Base-by-base conservation (phyloP, 2,797 vertebrate genomes). In the Cryptoblepharus egeriae region DNA sequence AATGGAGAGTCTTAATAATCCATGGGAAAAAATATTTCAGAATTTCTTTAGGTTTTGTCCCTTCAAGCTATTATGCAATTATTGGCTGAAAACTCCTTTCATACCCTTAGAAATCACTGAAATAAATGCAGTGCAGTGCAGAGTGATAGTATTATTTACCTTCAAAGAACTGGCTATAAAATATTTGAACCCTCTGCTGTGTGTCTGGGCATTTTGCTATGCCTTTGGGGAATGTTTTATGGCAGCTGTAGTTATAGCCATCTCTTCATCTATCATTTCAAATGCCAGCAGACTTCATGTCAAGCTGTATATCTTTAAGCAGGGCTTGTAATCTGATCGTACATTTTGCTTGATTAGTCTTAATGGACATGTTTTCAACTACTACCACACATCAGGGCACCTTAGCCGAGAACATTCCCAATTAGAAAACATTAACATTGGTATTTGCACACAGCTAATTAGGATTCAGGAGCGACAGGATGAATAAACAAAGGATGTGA, bases 381-480 rank as follows among this genome's bases (percentile, higher is more conserved):
- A 81, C 82, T 90, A 85, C 91, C 90, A 87, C 45, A 26, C 88
- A 87, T 85, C 87, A 83, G 77, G 87, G 88, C 80, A 61, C 83
- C 30, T 5, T 78, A 86, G 89, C 87, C 60, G 30, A 74, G 82
- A 87, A 61, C 45, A 6, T 83, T 90, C 42, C 28, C 65, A 60
- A 84, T 86, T 85, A 83, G 71, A 79, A n/a, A 84, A 83, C 70
- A 84, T 83, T 79, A n/a, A 72, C 80, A 30, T 30, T 22, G 65
- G 42, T 85, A 39, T 80, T 87, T 89, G 83, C 83, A 78, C 37
- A 83, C 2, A 70, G 58, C 75, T 90, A 86, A 85, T 90, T 93
- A 92, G 68, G 69, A 85, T 87, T 90, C 90, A 83, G 70, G 60
- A 85, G 58, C 80, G 77, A n/a, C n/a, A 85, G 69, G 39, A 1